These are phyloP conservation scores for Drosophila watanabei DNA, from an alignment of 1,140 invertebrate species.

Conservation along the genomic window DNA sequence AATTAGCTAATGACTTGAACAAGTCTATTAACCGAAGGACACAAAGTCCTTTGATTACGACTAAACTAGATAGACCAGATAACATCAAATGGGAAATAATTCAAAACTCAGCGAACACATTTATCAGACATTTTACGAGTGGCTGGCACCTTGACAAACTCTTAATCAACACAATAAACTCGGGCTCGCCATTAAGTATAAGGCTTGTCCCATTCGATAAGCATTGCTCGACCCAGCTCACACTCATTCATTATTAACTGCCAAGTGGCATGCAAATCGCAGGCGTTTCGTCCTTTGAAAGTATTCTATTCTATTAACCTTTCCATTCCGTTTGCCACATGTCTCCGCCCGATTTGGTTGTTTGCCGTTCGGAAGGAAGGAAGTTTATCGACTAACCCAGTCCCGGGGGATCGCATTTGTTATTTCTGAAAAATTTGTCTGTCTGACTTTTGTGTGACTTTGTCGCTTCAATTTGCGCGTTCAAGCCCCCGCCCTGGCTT, in stretches of 20 bases:
- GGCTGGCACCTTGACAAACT: constrained; percentile 1
- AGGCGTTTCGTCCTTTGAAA: constrained; percentile 16
- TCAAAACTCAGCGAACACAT: not conserved
- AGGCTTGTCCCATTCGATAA: not conserved
- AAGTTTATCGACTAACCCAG: constrained; percentile 20
- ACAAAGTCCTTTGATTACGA: too few relatives aligned
- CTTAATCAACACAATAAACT: constrained; percentile 16
- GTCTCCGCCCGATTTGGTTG: constrained; percentile 8
- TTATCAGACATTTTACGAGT: constrained; percentile 9
- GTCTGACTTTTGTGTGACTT: constrained; percentile 69
- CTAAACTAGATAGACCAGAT: not conserved
- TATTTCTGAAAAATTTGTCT: constrained; percentile 69
- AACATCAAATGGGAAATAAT: not conserved
- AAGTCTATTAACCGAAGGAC: too few relatives aligned
- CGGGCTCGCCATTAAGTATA: constrained; percentile 6
- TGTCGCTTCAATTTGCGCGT: constrained; percentile 57
- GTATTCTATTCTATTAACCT: constrained; percentile 30
- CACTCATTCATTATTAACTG: constrained; percentile 41
- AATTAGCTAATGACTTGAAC: not conserved
- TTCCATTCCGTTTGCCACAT: constrained; percentile 23
- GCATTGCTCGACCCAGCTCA: constrained; percentile 10
- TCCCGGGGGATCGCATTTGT: constrained; percentile 48
- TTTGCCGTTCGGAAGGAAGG: constrained; percentile 15
- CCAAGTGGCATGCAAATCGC: constrained; percentile 66
- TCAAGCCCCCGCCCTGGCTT: constrained; percentile 16